Base-by-base conservation (phyloP, 2,797 vertebrate genomes). In the Melanotaenia trifasciata region DNA sequence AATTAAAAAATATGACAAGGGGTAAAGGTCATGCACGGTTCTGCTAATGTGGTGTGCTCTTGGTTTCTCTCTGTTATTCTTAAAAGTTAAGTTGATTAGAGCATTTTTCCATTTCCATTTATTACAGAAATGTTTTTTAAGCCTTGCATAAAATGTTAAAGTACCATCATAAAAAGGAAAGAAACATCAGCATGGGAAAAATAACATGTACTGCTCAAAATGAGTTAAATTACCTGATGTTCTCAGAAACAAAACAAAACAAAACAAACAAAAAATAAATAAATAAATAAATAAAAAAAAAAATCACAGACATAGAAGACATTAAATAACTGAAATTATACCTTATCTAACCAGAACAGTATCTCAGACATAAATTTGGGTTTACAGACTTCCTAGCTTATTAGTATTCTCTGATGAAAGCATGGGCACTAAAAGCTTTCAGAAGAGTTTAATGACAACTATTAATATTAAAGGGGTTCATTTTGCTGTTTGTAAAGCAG, bases 81-180 rank as follows among this genome's bases (percentile, higher is more conserved):
- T 24, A 43, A 61, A 40, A 43, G 9, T 57, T 7, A 22, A 8
- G 54, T 43, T 32, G 6, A 20, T 57, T 26, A 28, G n/a, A 54
- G 33, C 13, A 26, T 66, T 59, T 26, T 40, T 45, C 20, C 1
- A 12, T 66, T 50, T 78, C 57, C 18, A 61, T 82, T 60, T 1
- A 53, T 82, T 70, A 72, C 3, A 0, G 16, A 74, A 65, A 73
- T 64, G 1, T 58, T n/a, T 79, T 65, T 54, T 36, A 54, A n/a
- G 30, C 45, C 63, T 22, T 26, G 56, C 7, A 58, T 36, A 33
- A 18, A 43, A 66, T 64, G 20, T 36, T 5, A 18, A 54, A 68
- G 24, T 5, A 40, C 20, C 67, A 28, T 54, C 56, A 67, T 53
- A 51, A 51, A 76, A 76, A 51, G 10, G 38, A 12, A 58, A 59